phyloP scores from a whole-genome alignment of 2,113 vertebrate species.

The Gulo gulo region DNA sequence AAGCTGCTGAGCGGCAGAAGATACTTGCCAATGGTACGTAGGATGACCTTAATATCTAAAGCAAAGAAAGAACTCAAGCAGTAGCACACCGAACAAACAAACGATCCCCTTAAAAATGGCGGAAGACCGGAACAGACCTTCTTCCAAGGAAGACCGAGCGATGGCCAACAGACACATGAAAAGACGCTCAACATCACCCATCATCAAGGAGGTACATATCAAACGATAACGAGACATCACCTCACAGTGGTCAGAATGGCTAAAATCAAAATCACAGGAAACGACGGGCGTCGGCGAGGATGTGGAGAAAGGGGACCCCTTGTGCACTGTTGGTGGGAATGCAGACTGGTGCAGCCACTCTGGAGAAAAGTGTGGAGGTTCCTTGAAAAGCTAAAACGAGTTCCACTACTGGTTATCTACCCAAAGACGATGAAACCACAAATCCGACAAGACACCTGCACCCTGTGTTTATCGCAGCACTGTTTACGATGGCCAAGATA shows the following conservation, averaged over 20 bases:
- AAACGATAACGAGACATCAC: background rate
- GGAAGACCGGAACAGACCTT: background rate
- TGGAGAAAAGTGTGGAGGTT: background rate
- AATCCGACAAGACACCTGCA: background rate
- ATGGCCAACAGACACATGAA: background rate
- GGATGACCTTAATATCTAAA: background rate
- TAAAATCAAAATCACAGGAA: background rate
- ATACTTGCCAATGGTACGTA: too few relatives aligned
- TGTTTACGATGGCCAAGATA: background rate
- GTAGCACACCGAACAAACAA: rapidly evolving
- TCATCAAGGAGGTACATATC: background rate
- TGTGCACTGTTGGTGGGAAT: background rate
- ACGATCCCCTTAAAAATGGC: background rate
- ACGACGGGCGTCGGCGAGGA: background rate
- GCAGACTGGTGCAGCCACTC: background rate
- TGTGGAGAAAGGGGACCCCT: background rate
- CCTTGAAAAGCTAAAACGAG: background rate
- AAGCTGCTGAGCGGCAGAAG: background rate
- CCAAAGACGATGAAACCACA: background rate
- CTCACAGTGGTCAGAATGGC: background rate
- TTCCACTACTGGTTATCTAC: background rate
- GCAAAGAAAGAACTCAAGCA: background rate
- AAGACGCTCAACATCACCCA: background rate
- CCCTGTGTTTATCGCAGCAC: background rate
- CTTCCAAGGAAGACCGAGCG: background rate